Base-by-base conservation (phyloP, 2,888 invertebrate species). In the Idaea dimidiata region DNA sequence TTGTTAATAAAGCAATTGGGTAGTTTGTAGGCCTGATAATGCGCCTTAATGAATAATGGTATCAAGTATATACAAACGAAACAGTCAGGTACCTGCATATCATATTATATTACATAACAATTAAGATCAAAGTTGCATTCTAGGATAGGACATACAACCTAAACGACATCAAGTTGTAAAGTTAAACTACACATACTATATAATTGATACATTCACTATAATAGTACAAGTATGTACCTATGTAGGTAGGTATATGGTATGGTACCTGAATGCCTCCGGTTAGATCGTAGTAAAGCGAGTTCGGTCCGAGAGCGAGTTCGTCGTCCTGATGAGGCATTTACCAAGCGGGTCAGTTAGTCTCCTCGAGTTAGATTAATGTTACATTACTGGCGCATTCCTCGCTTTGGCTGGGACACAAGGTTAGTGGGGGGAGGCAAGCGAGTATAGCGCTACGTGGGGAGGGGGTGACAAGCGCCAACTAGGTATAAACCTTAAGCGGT, bases 191-290 rank as follows among this genome's bases (percentile, higher is more conserved):
- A 60, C 60, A 59, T 59, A 60, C 66, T 70, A 68, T 64, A 61
- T 62, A 60, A 61, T 67, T 18, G 7, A 61, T 62, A 14, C 8
- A 43, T 43, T 14, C 14, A 43, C 43, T 14, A 10, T 8, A 14
- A 43, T 14, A 7, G 14, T 43, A 43, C 43, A 3, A 14, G 10
- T 8, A 43, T 43, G 14, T 8, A 43, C 10, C 14, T 8, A 10
- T 14, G 14, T 43, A 43, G 32, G 32, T 32, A 32, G 14, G 43
- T 68, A 68, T 72, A 71, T 67, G 66, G 71, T 69, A 18, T 73
- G 87, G 89, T 92, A 92, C 92, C 92, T 92, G 92, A 91, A 89
- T 90, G 90, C 91, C 91, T 91, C 91, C 92, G 82, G 91, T 88
- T 87, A 91, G 86, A 84, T 91, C 91, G 91, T 92, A 90, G 92